These are phyloP conservation scores for Suillia variegata DNA, from an alignment of 2,888 invertebrate species.

Conservation along the genomic window DNA sequence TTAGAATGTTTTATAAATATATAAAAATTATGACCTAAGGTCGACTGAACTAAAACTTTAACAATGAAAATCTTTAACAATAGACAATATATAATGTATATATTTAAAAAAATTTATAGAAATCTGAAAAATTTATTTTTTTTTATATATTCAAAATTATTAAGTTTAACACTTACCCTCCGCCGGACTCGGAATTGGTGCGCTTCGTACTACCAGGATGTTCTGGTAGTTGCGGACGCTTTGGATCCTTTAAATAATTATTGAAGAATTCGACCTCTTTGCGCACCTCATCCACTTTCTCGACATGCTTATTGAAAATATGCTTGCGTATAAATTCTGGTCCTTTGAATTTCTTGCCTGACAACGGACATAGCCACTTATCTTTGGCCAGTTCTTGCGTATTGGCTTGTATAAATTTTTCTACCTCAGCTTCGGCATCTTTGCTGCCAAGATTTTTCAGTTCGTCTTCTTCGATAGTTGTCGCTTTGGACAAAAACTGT, in stretches of 20 bases:
- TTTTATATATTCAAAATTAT: too few species aligned
- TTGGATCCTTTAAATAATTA: conserved; percentile 92
- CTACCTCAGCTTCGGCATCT: conserved; percentile 69
- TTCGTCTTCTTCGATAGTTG: conserved; percentile 78
- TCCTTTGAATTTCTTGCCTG: conserved; percentile 98
- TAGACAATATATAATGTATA: not conserved
- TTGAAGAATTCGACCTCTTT: conserved; percentile 98
- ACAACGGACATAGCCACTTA: conserved; percentile 98
- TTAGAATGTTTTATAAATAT: not conserved
- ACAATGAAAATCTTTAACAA: not conserved
- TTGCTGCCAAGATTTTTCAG: conserved; percentile 84
- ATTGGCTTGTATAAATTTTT: conserved; percentile 94
- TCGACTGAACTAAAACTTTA: too few species aligned
- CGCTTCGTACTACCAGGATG: conserved; percentile 66
- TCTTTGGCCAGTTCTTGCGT: conserved; percentile 97
- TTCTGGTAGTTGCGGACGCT: conserved; percentile 92
- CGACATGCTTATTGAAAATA: conserved; percentile 95
- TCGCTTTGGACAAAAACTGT: conserved; percentile 81
- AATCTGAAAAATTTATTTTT: not conserved
- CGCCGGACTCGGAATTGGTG: conserved; percentile 47
- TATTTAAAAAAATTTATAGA: not conserved
- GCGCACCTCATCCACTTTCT: conserved; percentile 96
- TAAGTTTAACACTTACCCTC: conserved; percentile 31
- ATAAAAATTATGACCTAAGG: too few species aligned
- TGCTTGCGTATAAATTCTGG: conserved; percentile 99